Conservation (phyloP, 1,140 invertebrate genomes). For the Trichogramma pretiosum region DNA sequence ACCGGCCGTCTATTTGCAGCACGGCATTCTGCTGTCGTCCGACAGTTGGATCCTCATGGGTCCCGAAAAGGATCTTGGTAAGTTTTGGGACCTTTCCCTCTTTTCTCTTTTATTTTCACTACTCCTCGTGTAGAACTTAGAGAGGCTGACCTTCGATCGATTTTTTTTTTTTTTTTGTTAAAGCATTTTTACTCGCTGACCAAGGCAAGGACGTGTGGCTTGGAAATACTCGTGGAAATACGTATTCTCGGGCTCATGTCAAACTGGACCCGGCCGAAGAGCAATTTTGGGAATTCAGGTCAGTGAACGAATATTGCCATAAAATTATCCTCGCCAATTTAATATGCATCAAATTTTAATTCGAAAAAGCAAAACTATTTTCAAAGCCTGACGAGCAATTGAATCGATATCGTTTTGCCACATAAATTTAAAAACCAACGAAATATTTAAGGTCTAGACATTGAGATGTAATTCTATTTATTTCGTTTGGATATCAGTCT, state of each 20-base stretch:
- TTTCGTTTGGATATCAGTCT: too few relatives aligned
- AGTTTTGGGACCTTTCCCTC: conserved; percentile 1
- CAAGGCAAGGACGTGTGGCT: conserved; percentile 60
- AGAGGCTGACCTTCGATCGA: background rate
- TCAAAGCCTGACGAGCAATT: too few relatives aligned
- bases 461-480: too few relatives aligned
- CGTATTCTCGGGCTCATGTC: conserved; percentile 54
- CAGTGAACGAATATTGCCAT: too few relatives aligned
- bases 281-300: conserved; percentile 55
- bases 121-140: background rate
- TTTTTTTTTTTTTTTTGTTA: conserved; percentile 19
- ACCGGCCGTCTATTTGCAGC: conserved; percentile 56
- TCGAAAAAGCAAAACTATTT: too few relatives aligned
- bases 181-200: conserved; percentile 59
- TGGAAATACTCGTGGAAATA: conserved; percentile 58
- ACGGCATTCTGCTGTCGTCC: conserved; percentile 53
- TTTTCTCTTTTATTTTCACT: background rate
- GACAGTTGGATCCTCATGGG: conserved; percentile 42
- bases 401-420: too few relatives aligned
- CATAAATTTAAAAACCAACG: too few relatives aligned
- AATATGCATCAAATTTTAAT: too few relatives aligned
- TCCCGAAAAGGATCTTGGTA: conserved; percentile 34
- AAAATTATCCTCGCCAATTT: too few relatives aligned
- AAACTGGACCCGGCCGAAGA: conserved; percentile 43
- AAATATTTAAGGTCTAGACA: too few relatives aligned